phyloP scores from a whole-genome alignment of 53 echinoderm and acorn worm species.

The Pentamera pediparva region DNA sequence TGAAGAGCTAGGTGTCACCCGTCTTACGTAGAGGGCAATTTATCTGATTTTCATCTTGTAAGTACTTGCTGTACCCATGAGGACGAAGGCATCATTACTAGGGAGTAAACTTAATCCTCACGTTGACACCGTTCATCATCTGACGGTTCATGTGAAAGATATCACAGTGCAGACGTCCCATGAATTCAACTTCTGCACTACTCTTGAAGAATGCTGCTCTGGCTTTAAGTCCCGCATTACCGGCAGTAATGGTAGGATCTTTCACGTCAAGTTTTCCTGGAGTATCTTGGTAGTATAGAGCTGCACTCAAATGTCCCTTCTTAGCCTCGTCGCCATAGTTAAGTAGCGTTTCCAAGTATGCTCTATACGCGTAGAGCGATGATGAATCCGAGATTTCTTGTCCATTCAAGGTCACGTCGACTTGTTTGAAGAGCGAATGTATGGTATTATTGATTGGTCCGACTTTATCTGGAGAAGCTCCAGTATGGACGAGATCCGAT shows the following conservation, averaged over 20 bases:
- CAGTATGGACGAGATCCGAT: slow-evolving; percentile 11
- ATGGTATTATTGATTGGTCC: slow-evolving; percentile 17
- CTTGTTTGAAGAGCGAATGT: slow-evolving; percentile 32
- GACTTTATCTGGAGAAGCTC: slow-evolving; percentile 12
- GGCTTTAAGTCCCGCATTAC: neutral
- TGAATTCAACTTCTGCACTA: slow-evolving; percentile 25
- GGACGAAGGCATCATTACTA: neutral
- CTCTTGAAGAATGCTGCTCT: neutral
- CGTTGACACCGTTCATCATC: slow-evolving; percentile 38
- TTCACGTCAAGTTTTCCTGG: neutral
- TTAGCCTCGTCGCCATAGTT: slow-evolving; percentile 30
- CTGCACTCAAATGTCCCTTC: neutral
- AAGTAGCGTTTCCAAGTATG: slow-evolving; percentile 23
- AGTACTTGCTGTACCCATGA: neutral
- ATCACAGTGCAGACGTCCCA: slow-evolving; percentile 21
- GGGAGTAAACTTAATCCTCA: slow-evolving; percentile 32
- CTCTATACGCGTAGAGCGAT: slow-evolving; percentile 37
- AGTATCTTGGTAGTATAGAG: neutral
- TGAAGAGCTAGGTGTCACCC: neutral
- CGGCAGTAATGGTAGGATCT: neutral
- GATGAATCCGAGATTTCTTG: slow-evolving; percentile 27
- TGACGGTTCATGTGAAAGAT: slow-evolving; percentile 28
- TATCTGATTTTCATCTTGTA: neutral
- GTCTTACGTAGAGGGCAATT: neutral
- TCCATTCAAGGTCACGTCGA: slow-evolving; percentile 45